Evolutionary conservation across 2,888 invertebrate genomes (phyloP), one percentile per base, ranked within the genome.

Genomic region (Flabesymbios commensalis): DNA sequence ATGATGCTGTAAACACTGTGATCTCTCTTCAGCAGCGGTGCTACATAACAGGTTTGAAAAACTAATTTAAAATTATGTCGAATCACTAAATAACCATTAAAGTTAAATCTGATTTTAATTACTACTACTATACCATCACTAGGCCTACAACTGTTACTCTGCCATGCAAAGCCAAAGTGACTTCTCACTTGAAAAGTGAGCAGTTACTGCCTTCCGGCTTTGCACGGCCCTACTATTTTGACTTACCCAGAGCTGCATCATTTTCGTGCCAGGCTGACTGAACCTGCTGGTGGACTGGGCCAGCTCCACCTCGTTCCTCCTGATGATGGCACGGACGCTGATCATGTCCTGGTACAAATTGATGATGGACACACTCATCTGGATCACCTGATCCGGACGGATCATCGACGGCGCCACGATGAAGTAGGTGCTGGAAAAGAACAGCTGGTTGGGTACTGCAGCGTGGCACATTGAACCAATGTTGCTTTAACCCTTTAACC

Each of bases 391-490:
- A 0, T 92, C 93, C 0, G 97, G 96, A 3, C 95, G 87, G 14
- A 97, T 91, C 87, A 92, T 90, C 70, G 88, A 88, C 2, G 95
- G 94, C 0, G 95, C 93, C 31, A 96, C 90, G 67, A 97, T 88
- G 77, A 97, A 93, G 82, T 95, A 96, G 7, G 93, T 59, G 19
- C 62, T 62, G 49, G 10, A 36, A 36, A 36, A n/a, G 39, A 36
- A 14, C 39, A 36, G n/a, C n/a, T n/a, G n/a, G n/a, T n/a, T n/a
- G n/a, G n/a, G n/a, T n/a, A n/a, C n/a, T n/a, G n/a, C n/a, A n/a
- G n/a, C n/a, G n/a, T n/a, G n/a, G n/a, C n/a, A n/a, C n/a, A n/a
- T n/a, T n/a, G n/a, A n/a, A n/a, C n/a, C n/a, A n/a, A n/a, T n/a
- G n/a, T n/a, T n/a, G n/a, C n/a, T n/a, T n/a, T n/a, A n/a, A n/a